Conservation (phyloP, 2,888 invertebrate species). For the Nephrocerus scutellatus region DNA sequence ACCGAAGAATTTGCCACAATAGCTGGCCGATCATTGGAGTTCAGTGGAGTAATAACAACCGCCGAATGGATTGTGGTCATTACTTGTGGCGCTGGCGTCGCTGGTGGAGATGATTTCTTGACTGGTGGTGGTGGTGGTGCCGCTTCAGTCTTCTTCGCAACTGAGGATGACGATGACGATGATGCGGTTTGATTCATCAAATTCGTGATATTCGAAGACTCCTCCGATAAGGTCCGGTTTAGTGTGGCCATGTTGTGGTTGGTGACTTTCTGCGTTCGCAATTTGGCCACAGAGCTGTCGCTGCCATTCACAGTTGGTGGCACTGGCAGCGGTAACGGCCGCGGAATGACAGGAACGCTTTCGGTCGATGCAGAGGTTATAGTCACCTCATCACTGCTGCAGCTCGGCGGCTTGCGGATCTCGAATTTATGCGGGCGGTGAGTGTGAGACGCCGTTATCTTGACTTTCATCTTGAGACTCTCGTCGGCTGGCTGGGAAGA, state of each 20-base stretch:
- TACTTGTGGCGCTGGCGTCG: slow-evolving; percentile 13
- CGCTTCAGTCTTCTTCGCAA: slow-evolving; percentile 4
- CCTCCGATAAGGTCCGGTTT: slow-evolving; percentile 33
- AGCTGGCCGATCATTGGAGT: slow-evolving; percentile 9
- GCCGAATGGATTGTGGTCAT: slow-evolving; percentile 16
- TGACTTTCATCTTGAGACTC: slow-evolving; percentile 52
- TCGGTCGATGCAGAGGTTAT: slow-evolving; percentile 31
- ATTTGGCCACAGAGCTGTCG: slow-evolving; percentile 2
- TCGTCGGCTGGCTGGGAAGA: slow-evolving; percentile 48
- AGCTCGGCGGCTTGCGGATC: slow-evolving; percentile 17
- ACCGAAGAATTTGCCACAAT: background rate
- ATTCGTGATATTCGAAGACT: slow-evolving; percentile 32
- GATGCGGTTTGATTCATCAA: slow-evolving; percentile 21
- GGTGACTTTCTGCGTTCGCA: slow-evolving; percentile 11
- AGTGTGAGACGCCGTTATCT: slow-evolving; percentile 44
- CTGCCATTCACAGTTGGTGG: slow-evolving; percentile 16
- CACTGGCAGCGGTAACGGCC: slow-evolving; percentile 8
- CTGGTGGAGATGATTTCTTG: slow-evolving; percentile 9
- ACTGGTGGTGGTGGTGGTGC: slow-evolving; percentile 5
- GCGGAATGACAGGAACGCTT: slow-evolving; percentile 14
- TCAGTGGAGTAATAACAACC: slow-evolving; percentile 11
- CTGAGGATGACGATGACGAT: background rate
- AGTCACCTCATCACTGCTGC: slow-evolving; percentile 26
- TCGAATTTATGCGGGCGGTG: slow-evolving; percentile 36
- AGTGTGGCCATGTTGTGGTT: slow-evolving; percentile 25